Conservation (phyloP, 2,797 vertebrate species). For the Morus bassanus region DNA sequence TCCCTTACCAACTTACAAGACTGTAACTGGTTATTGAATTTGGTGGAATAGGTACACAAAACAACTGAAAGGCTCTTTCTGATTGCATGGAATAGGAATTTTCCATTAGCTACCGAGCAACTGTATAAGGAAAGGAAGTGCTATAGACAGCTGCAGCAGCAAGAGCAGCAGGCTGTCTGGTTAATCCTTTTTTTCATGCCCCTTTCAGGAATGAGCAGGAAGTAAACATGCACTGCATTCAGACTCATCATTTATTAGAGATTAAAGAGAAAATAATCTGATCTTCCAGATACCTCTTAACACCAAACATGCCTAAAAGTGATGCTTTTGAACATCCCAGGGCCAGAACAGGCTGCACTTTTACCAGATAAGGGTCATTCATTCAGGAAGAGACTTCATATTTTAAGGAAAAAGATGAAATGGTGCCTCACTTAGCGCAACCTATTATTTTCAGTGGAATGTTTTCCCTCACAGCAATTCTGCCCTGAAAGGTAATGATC, state of each 20-base stretch:
- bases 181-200: slow-evolving; percentile 39
- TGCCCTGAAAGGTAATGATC: neutral
- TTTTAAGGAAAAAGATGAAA: neutral
- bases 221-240: slow-evolving; percentile 38
- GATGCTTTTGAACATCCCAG: neutral
- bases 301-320: neutral
- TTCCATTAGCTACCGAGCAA: neutral
- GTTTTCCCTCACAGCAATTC: neutral
- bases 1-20: neutral
- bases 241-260: slow-evolving; percentile 41
- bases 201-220: slow-evolving; percentile 53
- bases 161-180: slow-evolving; percentile 12
- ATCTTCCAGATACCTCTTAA: slow-evolving; percentile 20
- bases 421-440: neutral
- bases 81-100: neutral
- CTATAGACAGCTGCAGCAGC: slow-evolving; percentile 47
- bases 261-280: slow-evolving; percentile 54
- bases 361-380: neutral
- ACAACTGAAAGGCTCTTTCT: neutral
- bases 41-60: neutral
- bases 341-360: neutral
- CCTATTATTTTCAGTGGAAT: neutral
- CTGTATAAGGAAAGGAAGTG: slow-evolving; percentile 61
- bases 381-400: neutral
- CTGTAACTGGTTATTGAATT: neutral